Conservation (phyloP, 2,888 invertebrate species). For the Slavum lentiscoides region DNA sequence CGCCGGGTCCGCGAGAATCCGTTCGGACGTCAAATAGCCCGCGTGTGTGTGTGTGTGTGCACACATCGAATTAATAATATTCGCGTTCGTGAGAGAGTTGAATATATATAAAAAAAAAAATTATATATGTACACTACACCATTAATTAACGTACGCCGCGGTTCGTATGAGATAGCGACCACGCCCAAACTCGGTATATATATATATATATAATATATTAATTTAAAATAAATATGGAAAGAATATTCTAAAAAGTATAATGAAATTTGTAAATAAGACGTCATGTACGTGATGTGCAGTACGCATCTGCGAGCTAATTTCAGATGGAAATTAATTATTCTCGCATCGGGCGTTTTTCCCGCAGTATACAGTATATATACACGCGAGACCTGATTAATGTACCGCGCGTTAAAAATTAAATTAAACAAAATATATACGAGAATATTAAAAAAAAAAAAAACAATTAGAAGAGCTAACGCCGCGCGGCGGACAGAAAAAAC, state of each 20-base stretch:
- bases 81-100: no score
- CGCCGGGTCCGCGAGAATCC: no score
- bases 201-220: background rate
- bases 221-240: slow-evolving; percentile 6
- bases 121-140: no score
- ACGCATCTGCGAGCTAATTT: slow-evolving; percentile 20
- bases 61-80: no score
- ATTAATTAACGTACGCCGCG: no score
- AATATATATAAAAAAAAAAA: no score
- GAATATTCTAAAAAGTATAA: slow-evolving; percentile 8
- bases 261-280: slow-evolving; percentile 48
- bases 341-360: slow-evolving; percentile 13
- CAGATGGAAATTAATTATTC: slow-evolving; percentile 26
- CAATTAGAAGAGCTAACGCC: slow-evolving; percentile 40
- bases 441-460: background rate
- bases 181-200: slow-evolving; percentile 9
- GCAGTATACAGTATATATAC: background rate
- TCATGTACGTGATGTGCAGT: background rate
- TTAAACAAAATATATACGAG: background rate
- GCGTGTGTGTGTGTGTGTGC: no score
- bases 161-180: background rate
- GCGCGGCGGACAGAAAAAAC: background rate
- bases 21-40: no score
- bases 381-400: slow-evolving; percentile 6
- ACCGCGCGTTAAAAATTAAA: background rate